These are phyloP conservation scores for Ptiloglossa arizonensis DNA, from an alignment of 1,140 invertebrate species.

Conservation along the genomic window DNA sequence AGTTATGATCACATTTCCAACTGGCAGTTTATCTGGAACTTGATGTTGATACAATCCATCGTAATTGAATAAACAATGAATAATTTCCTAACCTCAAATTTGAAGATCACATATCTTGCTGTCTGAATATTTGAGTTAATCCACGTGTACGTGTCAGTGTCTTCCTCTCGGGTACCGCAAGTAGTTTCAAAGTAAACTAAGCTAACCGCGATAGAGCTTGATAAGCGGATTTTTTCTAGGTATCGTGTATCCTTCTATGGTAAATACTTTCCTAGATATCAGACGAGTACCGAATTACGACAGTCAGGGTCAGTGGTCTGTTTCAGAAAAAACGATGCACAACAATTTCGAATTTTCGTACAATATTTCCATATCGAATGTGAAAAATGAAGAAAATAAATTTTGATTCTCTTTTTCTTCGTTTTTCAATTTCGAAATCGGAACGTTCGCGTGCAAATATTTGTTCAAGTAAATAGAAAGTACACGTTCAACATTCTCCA, in stretches of 20 bases:
- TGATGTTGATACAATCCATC: no score
- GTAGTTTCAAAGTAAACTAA: conserved; percentile 14
- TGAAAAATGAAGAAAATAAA: no score
- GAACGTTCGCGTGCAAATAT: no score
- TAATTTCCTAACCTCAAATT: no score
- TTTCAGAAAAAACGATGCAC: not conserved
- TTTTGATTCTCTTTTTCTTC: no score
- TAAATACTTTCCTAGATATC: conserved; percentile 1
- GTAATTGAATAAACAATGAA: no score
- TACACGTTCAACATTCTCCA: no score
- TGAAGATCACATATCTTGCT: not conserved
- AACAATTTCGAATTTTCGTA: not conserved
- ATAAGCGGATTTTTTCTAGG: conserved; percentile 8
- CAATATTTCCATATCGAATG: no score
- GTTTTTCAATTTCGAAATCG: no score
- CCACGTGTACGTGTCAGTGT: not conserved
- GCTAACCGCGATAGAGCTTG: not conserved
- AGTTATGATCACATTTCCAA: no score
- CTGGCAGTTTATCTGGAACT: no score
- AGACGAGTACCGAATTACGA: not conserved
- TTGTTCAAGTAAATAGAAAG: no score
- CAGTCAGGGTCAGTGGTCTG: not conserved
- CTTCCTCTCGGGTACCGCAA: not conserved
- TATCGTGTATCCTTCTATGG: conserved; percentile 1
- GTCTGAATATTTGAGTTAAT: not conserved